Base-by-base conservation (phyloP, 2,888 invertebrate species). In the Spodoptera exigua region DNA sequence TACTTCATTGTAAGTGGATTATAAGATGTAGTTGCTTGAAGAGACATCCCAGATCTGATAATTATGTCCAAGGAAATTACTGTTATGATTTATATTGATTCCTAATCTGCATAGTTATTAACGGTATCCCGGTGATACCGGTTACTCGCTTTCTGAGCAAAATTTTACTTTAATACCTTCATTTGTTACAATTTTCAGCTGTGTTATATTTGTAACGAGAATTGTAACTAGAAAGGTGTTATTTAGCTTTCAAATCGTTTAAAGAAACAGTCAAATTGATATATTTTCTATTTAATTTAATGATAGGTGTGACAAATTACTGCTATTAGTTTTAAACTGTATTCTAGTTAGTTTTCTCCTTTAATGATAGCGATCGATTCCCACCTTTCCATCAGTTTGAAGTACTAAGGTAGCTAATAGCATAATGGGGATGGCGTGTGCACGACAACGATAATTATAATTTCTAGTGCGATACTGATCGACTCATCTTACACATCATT, bases 401-500 rank as follows among this genome's bases (percentile, higher is more conserved):
- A 27, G 27, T 27, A 27, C 27, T 40, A 10, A 49, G 44, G 53
- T 48, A 63, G 44, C 34, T 43, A 41, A 35, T 36, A n/a, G 45
- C 13, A 44, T 49, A 39, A 45, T 61, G 58, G 27, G 7, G 27
- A 43, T 53, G 37, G 32, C 75, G 51, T 53, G 52, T 54, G 55
- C 64, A 41, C 39, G 9, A 13, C 53, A 63, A 47, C 56, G 70
- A 71, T 64, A 69, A 51, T 27, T 37, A 64, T 67, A 62, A 67
- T 78, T 79, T 75, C 78, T 70, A 64, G 73, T 73, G 61, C 62
- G 78, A 78, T 79, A 79, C 66, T 45, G 59, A 76, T 76, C 79
- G 56, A 47, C 46, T 52, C 68, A 63, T 76, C 76, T 70, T 65
- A 77, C 76, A 71, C 44, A 44, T 56, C 44, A 86, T 86, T 88